phyloP scores from a whole-genome alignment of 2,888 invertebrate genomes.

The Abrostola tripartita region DNA sequence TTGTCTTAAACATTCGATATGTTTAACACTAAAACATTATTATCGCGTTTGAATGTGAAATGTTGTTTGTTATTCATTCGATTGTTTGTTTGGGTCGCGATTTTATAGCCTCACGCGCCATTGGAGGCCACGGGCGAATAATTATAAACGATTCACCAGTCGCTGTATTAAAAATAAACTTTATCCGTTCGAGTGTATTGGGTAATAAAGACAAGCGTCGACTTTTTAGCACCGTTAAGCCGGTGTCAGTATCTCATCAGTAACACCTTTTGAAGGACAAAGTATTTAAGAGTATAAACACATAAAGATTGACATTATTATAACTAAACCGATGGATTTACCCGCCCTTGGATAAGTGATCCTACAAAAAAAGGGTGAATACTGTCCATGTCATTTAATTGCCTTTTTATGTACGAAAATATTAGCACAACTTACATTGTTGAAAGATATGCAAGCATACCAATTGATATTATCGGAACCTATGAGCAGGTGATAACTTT shows the following conservation, averaged over 20 bases:
- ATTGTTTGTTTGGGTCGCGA: slow-evolving; percentile 53
- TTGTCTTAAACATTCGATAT: slow-evolving; percentile 46
- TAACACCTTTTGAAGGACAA: not conserved
- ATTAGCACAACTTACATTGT: too few species aligned
- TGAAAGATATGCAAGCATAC: too few species aligned
- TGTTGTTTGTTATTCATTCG: slow-evolving; percentile 54
- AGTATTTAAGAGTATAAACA: not conserved
- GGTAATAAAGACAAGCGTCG: slow-evolving; percentile 5
- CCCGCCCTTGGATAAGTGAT: too few species aligned
- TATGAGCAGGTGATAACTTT: too few species aligned
- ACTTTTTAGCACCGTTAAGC: slow-evolving; percentile 2
- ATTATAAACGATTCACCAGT: slow-evolving; percentile 66
- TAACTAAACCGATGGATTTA: too few species aligned
- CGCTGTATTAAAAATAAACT: slow-evolving; percentile 64
- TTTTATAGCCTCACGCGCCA: slow-evolving; percentile 51
- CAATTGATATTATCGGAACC: too few species aligned
- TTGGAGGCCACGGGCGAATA: slow-evolving; percentile 72
- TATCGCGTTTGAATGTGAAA: slow-evolving; percentile 48
- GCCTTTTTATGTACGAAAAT: too few species aligned
- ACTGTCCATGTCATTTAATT: too few species aligned
- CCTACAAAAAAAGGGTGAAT: too few species aligned
- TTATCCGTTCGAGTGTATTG: slow-evolving; percentile 36
- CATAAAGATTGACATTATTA: too few species aligned
- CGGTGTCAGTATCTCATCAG: not conserved
- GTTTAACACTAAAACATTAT: slow-evolving; percentile 36